Conservation (phyloP, 2,113 vertebrate genomes). For the Dicerorhinus sumatrensis region DNA sequence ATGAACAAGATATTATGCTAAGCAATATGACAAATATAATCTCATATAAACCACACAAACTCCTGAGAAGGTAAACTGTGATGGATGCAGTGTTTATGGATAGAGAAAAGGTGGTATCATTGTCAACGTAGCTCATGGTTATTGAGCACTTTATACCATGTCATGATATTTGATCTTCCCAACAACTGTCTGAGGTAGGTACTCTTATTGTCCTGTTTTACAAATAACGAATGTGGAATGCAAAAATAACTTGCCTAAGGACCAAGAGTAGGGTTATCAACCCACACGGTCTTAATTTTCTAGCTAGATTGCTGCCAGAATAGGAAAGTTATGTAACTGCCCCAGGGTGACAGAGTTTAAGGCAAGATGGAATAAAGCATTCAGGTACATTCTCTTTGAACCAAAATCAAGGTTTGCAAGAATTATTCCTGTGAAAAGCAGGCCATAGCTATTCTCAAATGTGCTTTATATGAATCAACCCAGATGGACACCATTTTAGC, state of each 20-base stretch:
- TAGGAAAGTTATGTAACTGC: background rate
- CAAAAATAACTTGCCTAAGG: conserved; percentile 59
- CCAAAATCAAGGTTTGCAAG: conserved; percentile 71
- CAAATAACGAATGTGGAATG: background rate
- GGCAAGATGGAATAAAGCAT: conserved; percentile 19
- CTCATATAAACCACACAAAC: background rate
- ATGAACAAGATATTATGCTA: background rate
- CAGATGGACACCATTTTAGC: conserved; percentile 68
- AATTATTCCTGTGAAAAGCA: conserved; percentile 60
- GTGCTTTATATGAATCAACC: conserved; percentile 69
- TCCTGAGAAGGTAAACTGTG: background rate
- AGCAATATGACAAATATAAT: background rate
- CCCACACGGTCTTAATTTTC: background rate
- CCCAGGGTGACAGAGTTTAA: background rate
- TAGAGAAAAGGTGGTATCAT: background rate
- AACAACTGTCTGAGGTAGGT: background rate
- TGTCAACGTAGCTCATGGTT: too few relatives aligned
- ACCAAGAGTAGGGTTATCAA: background rate
- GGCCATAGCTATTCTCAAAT: conserved; percentile 66
- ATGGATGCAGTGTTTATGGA: background rate
- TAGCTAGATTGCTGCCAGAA: background rate
- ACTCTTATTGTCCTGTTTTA: background rate
- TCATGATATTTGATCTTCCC: background rate
- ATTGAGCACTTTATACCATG: background rate
- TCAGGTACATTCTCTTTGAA: conserved; percentile 76